phyloP scores from a whole-genome alignment of 2,797 vertebrate genomes.

The Acipenser ruthenus region DNA sequence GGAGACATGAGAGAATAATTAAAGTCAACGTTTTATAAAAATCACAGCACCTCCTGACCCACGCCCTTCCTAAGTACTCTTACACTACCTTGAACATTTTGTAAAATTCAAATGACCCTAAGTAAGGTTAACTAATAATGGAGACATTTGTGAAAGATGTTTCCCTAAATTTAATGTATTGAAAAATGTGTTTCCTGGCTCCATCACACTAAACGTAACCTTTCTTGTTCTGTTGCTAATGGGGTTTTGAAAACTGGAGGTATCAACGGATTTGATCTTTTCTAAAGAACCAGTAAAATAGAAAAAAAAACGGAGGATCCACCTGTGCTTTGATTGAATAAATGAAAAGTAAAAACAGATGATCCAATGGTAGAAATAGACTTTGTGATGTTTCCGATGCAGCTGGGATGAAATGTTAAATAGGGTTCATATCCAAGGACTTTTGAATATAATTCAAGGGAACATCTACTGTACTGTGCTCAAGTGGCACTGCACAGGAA shows the following conservation, averaged over 20 bases:
- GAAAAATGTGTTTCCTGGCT: conserved; percentile 70
- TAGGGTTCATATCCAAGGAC: conserved; percentile 42
- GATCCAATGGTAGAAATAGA: conserved; percentile 28
- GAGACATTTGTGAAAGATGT: conserved; percentile 64
- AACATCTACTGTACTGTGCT: conserved; percentile 4
- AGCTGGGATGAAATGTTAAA: conserved; percentile 40
- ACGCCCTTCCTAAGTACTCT: conserved; percentile 45
- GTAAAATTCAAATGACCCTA: conserved; percentile 48
- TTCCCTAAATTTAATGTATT: conserved; percentile 61
- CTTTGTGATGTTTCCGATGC: conserved; percentile 47
- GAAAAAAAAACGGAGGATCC: conserved; percentile 36
- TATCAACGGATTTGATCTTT: conserved; percentile 16
- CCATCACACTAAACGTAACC: conserved; percentile 47
- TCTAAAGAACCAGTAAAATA: conserved; percentile 21
- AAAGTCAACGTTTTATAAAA: conserved; percentile 39
- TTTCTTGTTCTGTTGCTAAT: conserved; percentile 27
- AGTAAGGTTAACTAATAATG: conserved; percentile 59
- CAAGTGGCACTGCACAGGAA: too few relatives aligned
- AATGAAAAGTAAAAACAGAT: conserved; percentile 41
- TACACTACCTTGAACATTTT: conserved; percentile 54
- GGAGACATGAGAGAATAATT: conserved; percentile 36
- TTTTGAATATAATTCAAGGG: conserved; percentile 26
- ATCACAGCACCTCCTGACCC: conserved; percentile 39
- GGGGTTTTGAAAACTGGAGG: conserved; percentile 14
- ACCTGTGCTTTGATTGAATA: conserved; percentile 40